Conservation (phyloP, 2,888 invertebrate genomes). For the Hetaerina titia region DNA sequence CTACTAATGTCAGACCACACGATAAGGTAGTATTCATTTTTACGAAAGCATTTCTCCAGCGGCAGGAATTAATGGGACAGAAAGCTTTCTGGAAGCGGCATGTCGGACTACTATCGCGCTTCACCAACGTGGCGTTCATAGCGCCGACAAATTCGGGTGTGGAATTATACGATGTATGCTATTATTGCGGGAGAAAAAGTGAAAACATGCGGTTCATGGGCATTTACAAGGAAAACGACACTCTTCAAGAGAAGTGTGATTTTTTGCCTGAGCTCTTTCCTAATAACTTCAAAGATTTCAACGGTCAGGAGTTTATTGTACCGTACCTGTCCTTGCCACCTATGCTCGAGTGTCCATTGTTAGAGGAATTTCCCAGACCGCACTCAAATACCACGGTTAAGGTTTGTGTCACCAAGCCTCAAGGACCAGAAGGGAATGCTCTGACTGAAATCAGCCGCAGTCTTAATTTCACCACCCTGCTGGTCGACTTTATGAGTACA, state of each 20-base stretch:
- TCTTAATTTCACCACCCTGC: constrained; percentile 8
- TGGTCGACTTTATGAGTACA: constrained; percentile 1
- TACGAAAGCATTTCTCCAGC: not conserved
- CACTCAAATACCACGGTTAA: not conserved
- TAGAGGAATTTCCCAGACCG: not conserved
- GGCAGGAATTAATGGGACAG: not conserved
- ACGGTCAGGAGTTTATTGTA: not conserved
- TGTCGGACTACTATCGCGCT: not conserved
- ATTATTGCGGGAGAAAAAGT: not conserved
- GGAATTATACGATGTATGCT: not conserved
- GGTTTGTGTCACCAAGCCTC: not conserved
- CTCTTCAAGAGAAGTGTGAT: not conserved
- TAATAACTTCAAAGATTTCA: not conserved
- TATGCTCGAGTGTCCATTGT: not conserved
- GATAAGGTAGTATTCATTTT: not conserved
- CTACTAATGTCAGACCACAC: not conserved
- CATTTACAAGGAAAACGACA: not conserved
- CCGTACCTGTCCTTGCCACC: not conserved
- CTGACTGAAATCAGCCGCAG: not conserved
- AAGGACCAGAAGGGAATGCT: not conserved
- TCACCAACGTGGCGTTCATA: not conserved
- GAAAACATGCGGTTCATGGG: not conserved
- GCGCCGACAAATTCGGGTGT: not conserved
- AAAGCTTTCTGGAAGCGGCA: not conserved
- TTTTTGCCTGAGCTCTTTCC: not conserved